These are phyloP conservation scores for Tromatobia lineatoria DNA, from an alignment of 2,888 invertebrate genomes.

Conservation along the genomic window DNA sequence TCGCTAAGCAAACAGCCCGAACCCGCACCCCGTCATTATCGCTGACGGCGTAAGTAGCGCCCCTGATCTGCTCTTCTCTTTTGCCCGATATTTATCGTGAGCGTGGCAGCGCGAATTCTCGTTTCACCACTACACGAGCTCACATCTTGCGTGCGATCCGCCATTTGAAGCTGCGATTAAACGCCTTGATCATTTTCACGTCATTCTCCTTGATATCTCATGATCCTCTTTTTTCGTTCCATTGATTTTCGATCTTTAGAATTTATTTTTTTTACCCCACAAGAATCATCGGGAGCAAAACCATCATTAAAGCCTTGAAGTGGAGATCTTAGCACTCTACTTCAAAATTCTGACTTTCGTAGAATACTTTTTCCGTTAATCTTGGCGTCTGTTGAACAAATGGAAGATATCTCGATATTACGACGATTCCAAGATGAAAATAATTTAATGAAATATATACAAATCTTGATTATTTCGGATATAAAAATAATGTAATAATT, in stretches of 20 bases:
- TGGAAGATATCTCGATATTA: neutral
- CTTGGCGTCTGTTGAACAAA: constrained; percentile 24
- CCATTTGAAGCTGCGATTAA: constrained; percentile 75
- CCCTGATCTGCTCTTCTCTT: constrained; percentile 71
- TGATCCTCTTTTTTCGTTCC: constrained; percentile 65
- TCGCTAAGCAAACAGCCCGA: constrained; percentile 85
- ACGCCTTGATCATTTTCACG: constrained; percentile 75
- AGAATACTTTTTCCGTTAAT: neutral
- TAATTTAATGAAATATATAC: too few relatives aligned
- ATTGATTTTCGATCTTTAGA: constrained; percentile 74
- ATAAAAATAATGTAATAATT: too few relatives aligned
- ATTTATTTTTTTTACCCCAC: neutral
- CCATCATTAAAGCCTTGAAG: constrained; percentile 24
- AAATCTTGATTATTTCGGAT: too few relatives aligned
- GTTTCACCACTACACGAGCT: constrained; percentile 29
- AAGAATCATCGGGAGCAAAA: neutral
- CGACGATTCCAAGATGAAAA: too few relatives aligned
- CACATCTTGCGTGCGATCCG: constrained; percentile 61
- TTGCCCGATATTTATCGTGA: constrained; percentile 82
- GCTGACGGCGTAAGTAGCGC: constrained; percentile 85
- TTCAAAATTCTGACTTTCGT: neutral
- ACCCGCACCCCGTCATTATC: constrained; percentile 84
- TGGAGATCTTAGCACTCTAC: neutral
- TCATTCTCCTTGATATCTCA: constrained; percentile 58
- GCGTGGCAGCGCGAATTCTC: constrained; percentile 57